Conservation (phyloP, 2,888 invertebrate species). For the Pseudococcus jackbeardsleyi region DNA sequence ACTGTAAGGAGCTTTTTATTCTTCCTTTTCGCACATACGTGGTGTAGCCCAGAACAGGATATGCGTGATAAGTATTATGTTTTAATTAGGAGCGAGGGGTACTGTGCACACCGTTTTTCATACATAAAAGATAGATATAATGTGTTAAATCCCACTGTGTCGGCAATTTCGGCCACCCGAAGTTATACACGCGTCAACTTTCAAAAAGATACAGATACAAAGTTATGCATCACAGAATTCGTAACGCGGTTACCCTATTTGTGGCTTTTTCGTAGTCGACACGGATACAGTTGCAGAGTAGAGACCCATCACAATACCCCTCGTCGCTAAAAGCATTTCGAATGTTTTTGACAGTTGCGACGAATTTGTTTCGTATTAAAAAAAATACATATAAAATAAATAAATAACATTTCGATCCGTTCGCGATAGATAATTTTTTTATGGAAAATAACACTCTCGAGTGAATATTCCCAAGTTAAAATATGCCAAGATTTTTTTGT, state of each 20-base stretch:
- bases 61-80: constrained; percentile 9
- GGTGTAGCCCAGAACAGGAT: background rate
- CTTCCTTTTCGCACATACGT: background rate
- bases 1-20: background rate
- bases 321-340: constrained; percentile 1
- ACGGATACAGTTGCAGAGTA: background rate
- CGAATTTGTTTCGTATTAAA: background rate
- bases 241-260: constrained; percentile 23
- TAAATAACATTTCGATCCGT: background rate
- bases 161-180: too few species aligned
- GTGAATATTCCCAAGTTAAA: too few species aligned
- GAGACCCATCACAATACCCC: constrained; percentile 31
- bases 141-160: background rate
- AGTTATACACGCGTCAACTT: background rate
- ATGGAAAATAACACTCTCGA: too few species aligned
- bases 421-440: background rate
- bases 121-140: background rate
- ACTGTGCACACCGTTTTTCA: background rate
- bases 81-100: background rate
- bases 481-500: too few species aligned
- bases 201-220: background rate
- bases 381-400: background rate
- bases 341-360: constrained; percentile 45
- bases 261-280: constrained; percentile 25
- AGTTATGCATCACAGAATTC: constrained; percentile 26